A percentile compares a stretch with the other conserved stretches of the same genome.
Evolutionary conservation across 2,888 invertebrate genomes (phyloP).

Genomic region (Formica aserva): DNA sequence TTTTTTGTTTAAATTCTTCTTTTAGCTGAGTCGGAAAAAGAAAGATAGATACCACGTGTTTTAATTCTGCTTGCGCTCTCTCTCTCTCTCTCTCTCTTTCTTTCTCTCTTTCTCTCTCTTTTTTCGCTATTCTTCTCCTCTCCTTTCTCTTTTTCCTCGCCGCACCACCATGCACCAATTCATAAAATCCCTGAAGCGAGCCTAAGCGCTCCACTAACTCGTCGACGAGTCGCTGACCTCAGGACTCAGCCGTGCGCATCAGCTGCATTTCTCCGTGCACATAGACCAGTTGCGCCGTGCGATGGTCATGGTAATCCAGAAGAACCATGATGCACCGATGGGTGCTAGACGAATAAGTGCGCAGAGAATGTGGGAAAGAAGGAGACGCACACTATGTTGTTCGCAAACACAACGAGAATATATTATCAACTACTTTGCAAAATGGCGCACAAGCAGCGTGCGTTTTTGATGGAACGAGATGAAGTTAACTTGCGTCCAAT

Average conservation of each 20-base stretch:
- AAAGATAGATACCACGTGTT: slow-evolving; percentile 20
- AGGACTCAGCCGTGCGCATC: slow-evolving; percentile 85
- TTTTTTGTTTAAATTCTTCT: background rate
- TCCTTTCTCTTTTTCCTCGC: slow-evolving; percentile 48
- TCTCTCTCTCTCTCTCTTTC: background rate
- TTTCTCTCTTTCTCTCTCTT: slow-evolving; percentile 8
- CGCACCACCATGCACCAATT: slow-evolving; percentile 81
- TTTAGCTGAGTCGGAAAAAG: background rate
- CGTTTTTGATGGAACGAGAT: background rate
- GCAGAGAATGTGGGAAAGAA: slow-evolving; percentile 7
- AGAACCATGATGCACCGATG: slow-evolving; percentile 60
- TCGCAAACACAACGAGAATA: slow-evolving; percentile 21
- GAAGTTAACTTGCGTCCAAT: background rate
- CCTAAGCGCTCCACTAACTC: slow-evolving; percentile 85
- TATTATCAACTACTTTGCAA: slow-evolving; percentile 39
- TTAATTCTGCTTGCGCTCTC: slow-evolving; percentile 36
- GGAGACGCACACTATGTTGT: slow-evolving; percentile 9
- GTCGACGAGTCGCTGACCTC: slow-evolving; percentile 85
- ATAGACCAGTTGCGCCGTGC: slow-evolving; percentile 77
- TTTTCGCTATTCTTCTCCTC: slow-evolving; percentile 44
- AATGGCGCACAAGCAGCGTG: background rate
- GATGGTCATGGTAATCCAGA: slow-evolving; percentile 80
- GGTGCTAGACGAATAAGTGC: slow-evolving; percentile 55
- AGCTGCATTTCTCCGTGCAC: slow-evolving; percentile 80
- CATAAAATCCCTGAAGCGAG: slow-evolving; percentile 81